Evolutionary conservation across 2,113 vertebrate species (phyloP).

Genomic region (Hippopotamus amphibius): DNA sequence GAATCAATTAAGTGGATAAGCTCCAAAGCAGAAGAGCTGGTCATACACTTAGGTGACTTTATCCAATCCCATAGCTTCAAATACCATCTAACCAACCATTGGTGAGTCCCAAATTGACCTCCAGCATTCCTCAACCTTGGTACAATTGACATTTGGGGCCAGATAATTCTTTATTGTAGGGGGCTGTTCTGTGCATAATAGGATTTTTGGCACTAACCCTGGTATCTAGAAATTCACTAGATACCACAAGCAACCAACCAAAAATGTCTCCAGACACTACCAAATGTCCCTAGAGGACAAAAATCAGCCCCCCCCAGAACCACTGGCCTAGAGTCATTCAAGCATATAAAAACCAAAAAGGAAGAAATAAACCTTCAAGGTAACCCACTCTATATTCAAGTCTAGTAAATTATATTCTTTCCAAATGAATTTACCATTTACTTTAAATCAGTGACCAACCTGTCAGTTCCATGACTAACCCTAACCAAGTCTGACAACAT

Average conservation of each 20-base stretch:
- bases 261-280: not conserved
- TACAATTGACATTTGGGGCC: not conserved
- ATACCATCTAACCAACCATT: slow-evolving; percentile 38
- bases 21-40: not conserved
- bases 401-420: slow-evolving; percentile 45
- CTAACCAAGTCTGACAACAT: slow-evolving; percentile 21
- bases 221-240: not conserved
- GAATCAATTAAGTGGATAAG: not conserved
- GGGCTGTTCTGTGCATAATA: not conserved
- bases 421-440: slow-evolving; percentile 46
- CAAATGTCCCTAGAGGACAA: not conserved
- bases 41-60: not conserved
- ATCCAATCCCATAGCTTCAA: not conserved
- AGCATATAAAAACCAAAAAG: slow-evolving; percentile 35
- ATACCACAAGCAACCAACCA: not conserved
- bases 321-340: slow-evolving; percentile 4
- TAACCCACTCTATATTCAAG: not conserved
- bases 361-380: not conserved
- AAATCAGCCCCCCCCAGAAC: not conserved
- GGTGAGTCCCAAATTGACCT: not conserved
- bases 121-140: not conserved
- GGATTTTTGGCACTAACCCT: not conserved
- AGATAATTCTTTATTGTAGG: not conserved
- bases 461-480: slow-evolving; percentile 37
- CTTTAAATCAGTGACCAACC: slow-evolving; percentile 36